Conservation (phyloP, 1,140 invertebrate genomes). For the Cherax destructor region DNA sequence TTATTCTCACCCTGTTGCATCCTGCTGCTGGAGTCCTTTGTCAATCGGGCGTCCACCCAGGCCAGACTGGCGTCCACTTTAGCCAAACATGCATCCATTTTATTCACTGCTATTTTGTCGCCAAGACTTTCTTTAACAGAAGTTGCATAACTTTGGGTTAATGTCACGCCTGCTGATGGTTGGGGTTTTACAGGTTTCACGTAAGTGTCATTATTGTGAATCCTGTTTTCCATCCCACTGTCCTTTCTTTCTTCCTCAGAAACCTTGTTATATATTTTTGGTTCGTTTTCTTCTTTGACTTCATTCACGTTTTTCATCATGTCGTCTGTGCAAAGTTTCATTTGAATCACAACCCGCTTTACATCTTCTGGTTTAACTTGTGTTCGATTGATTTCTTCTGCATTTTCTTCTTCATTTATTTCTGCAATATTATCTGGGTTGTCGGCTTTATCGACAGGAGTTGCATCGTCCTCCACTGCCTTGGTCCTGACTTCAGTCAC, state of each 20-base stretch:
- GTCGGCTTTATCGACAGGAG: neutral
- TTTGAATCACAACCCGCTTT: neutral
- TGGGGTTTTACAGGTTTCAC: neutral
- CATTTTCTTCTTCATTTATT: neutral
- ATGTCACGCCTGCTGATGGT: neutral
- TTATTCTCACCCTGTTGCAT: neutral
- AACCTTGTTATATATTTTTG: neutral
- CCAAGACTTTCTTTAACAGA: neutral
- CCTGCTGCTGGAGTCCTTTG: conserved; percentile 7
- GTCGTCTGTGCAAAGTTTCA: neutral
- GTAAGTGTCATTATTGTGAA: neutral
- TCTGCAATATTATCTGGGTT: neutral
- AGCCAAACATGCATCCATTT: conserved; percentile 47
- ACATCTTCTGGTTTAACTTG: neutral
- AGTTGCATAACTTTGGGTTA: neutral
- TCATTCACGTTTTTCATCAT: neutral
- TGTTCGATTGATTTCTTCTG: neutral
- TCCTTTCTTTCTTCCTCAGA: neutral
- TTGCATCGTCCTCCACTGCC: neutral
- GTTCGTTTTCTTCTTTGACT: neutral
- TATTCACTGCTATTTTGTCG: conserved; percentile 25
- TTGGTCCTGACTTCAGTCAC: neutral
- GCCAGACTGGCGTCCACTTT: conserved; percentile 45
- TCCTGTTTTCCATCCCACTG: neutral
- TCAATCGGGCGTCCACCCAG: conserved; percentile 38